phyloP scores from a whole-genome alignment of 2,797 vertebrate genomes.

The Rhinophrynus dorsalis region DNA sequence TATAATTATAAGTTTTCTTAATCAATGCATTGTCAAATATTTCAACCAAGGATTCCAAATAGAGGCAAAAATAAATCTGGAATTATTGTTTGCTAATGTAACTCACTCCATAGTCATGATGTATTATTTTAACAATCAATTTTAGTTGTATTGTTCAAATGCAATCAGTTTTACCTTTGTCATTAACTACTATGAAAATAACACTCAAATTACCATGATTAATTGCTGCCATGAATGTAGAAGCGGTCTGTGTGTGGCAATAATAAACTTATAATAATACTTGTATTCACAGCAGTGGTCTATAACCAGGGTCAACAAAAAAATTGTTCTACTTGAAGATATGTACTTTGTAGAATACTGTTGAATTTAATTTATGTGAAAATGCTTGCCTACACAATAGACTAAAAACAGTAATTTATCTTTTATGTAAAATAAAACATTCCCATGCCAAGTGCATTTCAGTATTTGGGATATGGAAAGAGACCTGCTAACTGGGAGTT shows the following conservation, averaged over 20 bases:
- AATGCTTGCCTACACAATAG: neutral
- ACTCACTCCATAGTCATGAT: too few species aligned
- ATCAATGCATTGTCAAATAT: too few species aligned
- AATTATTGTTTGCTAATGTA: too few species aligned
- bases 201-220: slow-evolving; percentile 18
- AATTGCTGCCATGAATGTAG: slow-evolving; percentile 5
- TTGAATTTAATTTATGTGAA: neutral
- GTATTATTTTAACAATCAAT: slow-evolving; percentile 9
- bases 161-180: neutral
- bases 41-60: too few species aligned
- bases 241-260: slow-evolving; percentile 5
- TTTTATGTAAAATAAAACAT: neutral
- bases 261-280: neutral
- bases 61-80: too few species aligned
- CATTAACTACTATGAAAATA: slow-evolving; percentile 17
- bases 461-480: too few species aligned
- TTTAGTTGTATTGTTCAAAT: slow-evolving; percentile 9
- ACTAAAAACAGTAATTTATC: slow-evolving; percentile 29
- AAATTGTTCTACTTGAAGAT: neutral
- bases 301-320: slow-evolving; percentile 3
- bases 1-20: too few species aligned
- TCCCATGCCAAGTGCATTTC: too few species aligned
- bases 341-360: neutral
- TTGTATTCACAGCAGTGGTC: slow-evolving; percentile 19
- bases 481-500: too few species aligned